Percentiles rank a stretch among this genome's conserved stretches.
phyloP scores from a whole-genome alignment of 2,113 vertebrate genomes.

The Chloebia gouldiae region DNA sequence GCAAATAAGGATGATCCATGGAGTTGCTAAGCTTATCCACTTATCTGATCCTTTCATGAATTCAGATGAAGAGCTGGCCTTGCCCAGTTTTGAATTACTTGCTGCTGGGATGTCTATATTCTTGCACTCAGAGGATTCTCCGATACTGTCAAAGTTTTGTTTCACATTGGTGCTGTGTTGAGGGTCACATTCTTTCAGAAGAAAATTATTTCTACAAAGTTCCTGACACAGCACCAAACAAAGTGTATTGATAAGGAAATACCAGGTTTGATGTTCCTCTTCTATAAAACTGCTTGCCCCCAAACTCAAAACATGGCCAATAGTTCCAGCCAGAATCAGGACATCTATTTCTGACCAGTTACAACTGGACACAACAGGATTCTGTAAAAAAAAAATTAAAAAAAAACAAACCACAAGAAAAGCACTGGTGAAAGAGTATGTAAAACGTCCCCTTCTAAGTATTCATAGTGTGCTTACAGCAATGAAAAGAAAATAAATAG shows the following conservation, averaged over 20 bases:
- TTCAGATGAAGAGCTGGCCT: neutral
- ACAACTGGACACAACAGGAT: neutral
- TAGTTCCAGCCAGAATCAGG: conserved; percentile 83
- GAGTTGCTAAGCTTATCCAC: conserved; percentile 86
- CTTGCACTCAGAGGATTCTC: neutral
- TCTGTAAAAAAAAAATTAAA: conserved; percentile 39
- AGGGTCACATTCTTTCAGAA: conserved; percentile 20
- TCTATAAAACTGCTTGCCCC: conserved; percentile 94
- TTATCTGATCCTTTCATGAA: conserved; percentile 59
- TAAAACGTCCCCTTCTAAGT: neutral
- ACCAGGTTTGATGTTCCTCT: conserved; percentile 98
- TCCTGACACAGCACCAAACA: conserved; percentile 89
- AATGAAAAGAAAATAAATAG: neutral
- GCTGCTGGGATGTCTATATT: neutral
- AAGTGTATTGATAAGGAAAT: conserved; percentile 91
- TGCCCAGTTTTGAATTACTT: neutral
- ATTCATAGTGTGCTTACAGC: neutral
- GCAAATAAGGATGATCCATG: conserved; percentile 83
- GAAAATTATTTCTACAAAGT: conserved; percentile 83
- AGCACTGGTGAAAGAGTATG: neutral
- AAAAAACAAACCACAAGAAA: neutral
- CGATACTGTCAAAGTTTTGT: neutral
- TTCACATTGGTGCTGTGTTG: neutral
- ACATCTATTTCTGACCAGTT: conserved; percentile 86
- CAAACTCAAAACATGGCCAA: conserved; percentile 88